Evolutionary conservation across 2,797 vertebrate genomes (phyloP), one percentile per base, ranked within the genome.

Genomic region (Tarsius wallacei): DNA sequence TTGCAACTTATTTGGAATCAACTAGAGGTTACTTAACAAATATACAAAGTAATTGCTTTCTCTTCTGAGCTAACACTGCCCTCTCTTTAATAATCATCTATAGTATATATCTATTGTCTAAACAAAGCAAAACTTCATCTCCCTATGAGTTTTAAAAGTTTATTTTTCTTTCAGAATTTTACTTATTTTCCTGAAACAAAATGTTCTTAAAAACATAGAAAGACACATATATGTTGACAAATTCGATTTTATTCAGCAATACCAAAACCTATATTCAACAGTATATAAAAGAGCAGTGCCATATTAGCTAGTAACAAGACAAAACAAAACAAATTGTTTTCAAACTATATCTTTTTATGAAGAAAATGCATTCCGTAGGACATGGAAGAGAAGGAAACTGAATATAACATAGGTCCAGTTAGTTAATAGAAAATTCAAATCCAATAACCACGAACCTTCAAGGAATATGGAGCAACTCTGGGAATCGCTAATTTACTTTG

Each of bases 11-110:
- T 57, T 42, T 61, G 19, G 26, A 87, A 49, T 95, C 90, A 93
- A 85, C 47, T 81, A 95, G 93, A 85, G 93, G 71, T 93, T 95
- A 85, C 33, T 57, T 90, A 87, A 68, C 28, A 96, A 86, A 88
- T 91, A 55, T 5, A 68, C n/a, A 68, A 68, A 87, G 21, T 87
- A 93, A 93, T 82, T 71, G 28, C 28, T 77, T 81, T 89, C 7
- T 84, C 55, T 57, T 11, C 24, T 92, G 49, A 64, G 49, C 81
- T 24, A 12, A 66, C 61, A 33, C 3, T 97, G 85, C 94, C 76
- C 36, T 81, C 47, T 47, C 59, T 85, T 87, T 61, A 68, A 77
- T 93, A 21, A 81, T 87, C 91, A 81, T 59, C 11, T 96, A 3
- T 71, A 90, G 42, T 42, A 84, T 82, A 42, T 64, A 49, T 63